phyloP scores from a whole-genome alignment of 2,797 vertebrate genomes.

The Fistularia tabacaria region DNA sequence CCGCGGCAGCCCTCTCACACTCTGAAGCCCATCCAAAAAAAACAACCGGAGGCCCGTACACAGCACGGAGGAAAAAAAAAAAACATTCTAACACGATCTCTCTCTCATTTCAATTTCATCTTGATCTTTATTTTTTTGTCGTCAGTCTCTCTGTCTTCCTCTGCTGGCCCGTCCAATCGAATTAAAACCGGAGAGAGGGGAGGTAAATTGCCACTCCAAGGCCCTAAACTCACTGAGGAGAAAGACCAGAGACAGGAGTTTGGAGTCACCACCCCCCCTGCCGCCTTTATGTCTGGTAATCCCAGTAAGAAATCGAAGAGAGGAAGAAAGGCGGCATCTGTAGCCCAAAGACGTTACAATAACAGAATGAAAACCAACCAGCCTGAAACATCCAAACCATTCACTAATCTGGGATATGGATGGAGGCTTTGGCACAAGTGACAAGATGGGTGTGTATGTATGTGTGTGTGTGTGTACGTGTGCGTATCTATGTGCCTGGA shows the following conservation, averaged over 20 bases:
- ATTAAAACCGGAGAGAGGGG: conserved; percentile 44
- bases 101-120: conserved; percentile 2
- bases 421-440: conserved; percentile 50
- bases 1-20: conserved; percentile 32
- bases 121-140: conserved; percentile 18
- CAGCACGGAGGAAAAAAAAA: conserved; percentile 40
- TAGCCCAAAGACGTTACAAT: conserved; percentile 67
- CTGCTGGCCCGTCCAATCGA: conserved; percentile 57
- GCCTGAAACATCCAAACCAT: conserved; percentile 39
- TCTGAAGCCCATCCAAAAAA: conserved; percentile 56
- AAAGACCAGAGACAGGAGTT: conserved; percentile 42
- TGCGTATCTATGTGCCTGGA: conserved; percentile 39
- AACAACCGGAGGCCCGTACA: conserved; percentile 49
- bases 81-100: background rate
- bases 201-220: conserved; percentile 29
- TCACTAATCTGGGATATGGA: conserved; percentile 49
- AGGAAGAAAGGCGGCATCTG: conserved; percentile 69
- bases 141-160: conserved; percentile 24
- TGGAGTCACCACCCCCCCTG: conserved; percentile 35
- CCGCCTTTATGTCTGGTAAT: conserved; percentile 60
- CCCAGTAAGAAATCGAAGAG: conserved; percentile 73
- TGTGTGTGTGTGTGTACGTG: conserved; percentile 9
- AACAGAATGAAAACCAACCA: conserved; percentile 63
- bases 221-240: conserved; percentile 27
- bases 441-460: conserved; percentile 38